These are phyloP conservation scores for Ricordea florida DNA, from an alignment of 92 coral and sea anemone species.

Conservation along the genomic window DNA sequence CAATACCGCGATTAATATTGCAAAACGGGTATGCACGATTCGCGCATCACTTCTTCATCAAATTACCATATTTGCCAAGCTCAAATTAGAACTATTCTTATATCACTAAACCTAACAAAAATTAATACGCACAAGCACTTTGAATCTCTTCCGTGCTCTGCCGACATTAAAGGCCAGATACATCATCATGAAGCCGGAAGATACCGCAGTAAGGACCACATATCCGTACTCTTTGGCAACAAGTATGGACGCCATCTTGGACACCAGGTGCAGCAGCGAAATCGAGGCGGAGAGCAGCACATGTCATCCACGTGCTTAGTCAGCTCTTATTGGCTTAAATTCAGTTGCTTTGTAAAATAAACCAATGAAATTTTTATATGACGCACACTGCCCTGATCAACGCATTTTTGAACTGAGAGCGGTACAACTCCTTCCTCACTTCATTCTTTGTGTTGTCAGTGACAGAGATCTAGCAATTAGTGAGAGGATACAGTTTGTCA, in stretches of 20 bases:
- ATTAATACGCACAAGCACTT: conserved; percentile 45
- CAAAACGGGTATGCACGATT: no score
- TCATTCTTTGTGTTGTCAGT: no score
- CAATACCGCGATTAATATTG: no score
- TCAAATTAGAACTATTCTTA: not conserved
- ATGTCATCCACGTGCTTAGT: conserved; percentile 45
- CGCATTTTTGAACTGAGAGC: no score
- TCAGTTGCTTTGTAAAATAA: not conserved
- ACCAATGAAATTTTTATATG: conserved; percentile 14
- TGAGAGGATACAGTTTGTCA: no score
- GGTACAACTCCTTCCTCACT: no score
- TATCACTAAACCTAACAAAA: not conserved
- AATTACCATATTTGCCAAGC: not conserved
- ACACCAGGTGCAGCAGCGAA: not conserved
- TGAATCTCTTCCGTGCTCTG: conserved; percentile 85
- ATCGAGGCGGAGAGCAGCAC: not conserved
- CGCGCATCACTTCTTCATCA: no score
- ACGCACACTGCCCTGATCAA: not conserved
- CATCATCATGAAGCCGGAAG: conserved; percentile 79
- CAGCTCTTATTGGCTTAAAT: conserved; percentile 15
- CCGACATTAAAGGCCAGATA: conserved; percentile 85
- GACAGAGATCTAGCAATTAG: no score
- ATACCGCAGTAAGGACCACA: conserved; percentile 86
- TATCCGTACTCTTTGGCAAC: conserved; percentile 85
- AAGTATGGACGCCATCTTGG: conserved; percentile 73